Evolutionary conservation across 2,797 vertebrate species (phyloP), one percentile per base, ranked within the genome.

Genomic region (Brachyrhaphis roseni): DNA sequence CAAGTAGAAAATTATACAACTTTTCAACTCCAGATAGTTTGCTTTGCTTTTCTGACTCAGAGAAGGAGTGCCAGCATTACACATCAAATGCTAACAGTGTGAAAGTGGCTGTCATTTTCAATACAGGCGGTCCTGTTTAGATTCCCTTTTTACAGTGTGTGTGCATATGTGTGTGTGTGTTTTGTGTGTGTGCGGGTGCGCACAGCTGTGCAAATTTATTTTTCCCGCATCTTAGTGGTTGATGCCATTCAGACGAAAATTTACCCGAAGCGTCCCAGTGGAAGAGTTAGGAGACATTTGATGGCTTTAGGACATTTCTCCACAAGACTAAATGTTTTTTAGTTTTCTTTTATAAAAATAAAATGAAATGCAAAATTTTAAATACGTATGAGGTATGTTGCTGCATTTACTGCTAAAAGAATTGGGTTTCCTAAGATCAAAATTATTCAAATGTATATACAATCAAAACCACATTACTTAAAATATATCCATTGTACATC

Each of bases 161-260:
- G 36, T 74, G 13, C 49, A 64, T 77, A 20, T 68, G 13, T 71
- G 76, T 70, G 28, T 16, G 41, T 47, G 62, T 1, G 45, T 72
- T 51, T 78, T 34, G 59, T 26, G 1, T 64, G 79, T 77, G 64
- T 1, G 36, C n/a, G 28, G 41, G 79, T 47, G 53, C 74, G 76
- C 51, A 68, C 57, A 83, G 82, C 83, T 88, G 86, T 87, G 87
- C 84, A 92, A 83, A 83, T 89, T 64, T 86, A 84, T 84, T 89
- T 92, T 89, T 92, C 82, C 84, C 84, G 81, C 74, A 85, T 87
- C 87, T 89, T 83, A 86, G 78, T 74, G 76, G 87, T 79, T 88
- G 86, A 91, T 88, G 84, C 82, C 75, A 78, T 77, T 66, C 73
- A 82, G 79, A 84, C 71, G 79, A 86, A 74, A 86, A 82, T 78